These are phyloP conservation scores for Hedya salicella DNA, from an alignment of 2,888 invertebrate genomes.

Conservation along the genomic window DNA sequence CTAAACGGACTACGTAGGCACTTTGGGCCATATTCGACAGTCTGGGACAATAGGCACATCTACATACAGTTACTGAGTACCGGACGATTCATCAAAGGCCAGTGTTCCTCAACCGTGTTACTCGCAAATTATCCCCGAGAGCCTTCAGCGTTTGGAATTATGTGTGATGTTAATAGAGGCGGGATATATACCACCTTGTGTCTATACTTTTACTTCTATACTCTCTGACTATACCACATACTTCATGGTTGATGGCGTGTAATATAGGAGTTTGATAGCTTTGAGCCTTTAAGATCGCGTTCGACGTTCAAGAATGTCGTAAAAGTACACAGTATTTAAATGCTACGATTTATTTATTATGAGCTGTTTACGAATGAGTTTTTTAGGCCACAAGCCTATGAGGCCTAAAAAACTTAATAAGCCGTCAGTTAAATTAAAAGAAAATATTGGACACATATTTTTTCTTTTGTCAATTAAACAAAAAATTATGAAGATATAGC, in stretches of 20 bases:
- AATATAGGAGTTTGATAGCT: conserved; percentile 7
- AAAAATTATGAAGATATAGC: too few relatives aligned
- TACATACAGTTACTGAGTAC: conserved; percentile 14
- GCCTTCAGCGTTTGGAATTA: conserved; percentile 28
- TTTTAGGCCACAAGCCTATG: too few relatives aligned
- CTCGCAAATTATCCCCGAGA: conserved; percentile 40
- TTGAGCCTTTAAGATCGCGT: conserved; percentile 11
- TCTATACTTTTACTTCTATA: too few relatives aligned
- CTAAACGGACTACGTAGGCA: not conserved
- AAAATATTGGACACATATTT: too few relatives aligned
- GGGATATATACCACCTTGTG: conserved; percentile 4
- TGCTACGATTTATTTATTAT: too few relatives aligned
- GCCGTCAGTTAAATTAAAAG: too few relatives aligned
- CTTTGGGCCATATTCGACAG: conserved; percentile 1
- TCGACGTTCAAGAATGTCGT: conserved; percentile 6
- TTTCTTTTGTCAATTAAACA: too few relatives aligned
- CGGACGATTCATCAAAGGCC: conserved; percentile 40
- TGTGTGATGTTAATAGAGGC: conserved; percentile 29
- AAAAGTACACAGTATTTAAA: not conserved
- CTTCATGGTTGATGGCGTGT: conserved; percentile 18
- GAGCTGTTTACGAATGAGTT: too few relatives aligned
- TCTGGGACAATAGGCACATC: conserved; percentile 19
- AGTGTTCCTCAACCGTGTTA: conserved; percentile 33
- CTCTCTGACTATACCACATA: too few relatives aligned
- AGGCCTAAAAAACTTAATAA: too few relatives aligned